Percentiles rank a stretch among this genome's conserved stretches.
Evolutionary conservation across 2,888 invertebrate species (phyloP).

Genomic region (Pristionchus entomophagus): DNA sequence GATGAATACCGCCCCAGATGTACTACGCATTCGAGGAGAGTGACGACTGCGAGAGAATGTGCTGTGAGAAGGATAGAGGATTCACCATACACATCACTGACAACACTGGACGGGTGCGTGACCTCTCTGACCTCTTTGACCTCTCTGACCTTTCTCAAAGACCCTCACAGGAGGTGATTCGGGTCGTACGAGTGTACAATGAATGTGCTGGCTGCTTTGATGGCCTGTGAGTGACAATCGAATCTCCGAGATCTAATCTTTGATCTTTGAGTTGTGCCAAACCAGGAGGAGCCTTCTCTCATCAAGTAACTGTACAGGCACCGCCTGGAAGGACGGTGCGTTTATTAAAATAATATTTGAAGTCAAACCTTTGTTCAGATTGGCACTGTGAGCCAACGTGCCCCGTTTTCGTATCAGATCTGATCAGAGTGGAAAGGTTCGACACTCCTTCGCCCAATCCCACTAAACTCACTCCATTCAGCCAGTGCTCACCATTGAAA

Average conservation of each 20-base stretch:
- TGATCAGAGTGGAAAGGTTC: not conserved
- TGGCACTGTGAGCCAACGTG: not conserved
- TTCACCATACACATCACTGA: slow-evolving; percentile 20
- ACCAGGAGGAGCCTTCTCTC: not conserved
- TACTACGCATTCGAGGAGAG: slow-evolving; percentile 76
- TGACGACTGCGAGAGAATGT: slow-evolving; percentile 73
- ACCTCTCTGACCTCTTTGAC: not conserved
- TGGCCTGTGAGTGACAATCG: slow-evolving; percentile 82
- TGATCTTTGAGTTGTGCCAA: not conserved
- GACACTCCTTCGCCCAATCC: not conserved
- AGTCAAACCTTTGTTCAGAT: not conserved
- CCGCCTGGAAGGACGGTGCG: not conserved
- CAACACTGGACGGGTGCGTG: not conserved
- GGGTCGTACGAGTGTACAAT: slow-evolving; percentile 86
- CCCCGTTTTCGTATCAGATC: not conserved
- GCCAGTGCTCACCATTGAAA: not conserved
- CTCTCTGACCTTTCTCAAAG: too few species aligned
- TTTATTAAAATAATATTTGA: not conserved
- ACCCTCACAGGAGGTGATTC: slow-evolving; percentile 84
- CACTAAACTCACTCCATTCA: not conserved
- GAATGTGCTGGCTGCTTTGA: slow-evolving; percentile 81
- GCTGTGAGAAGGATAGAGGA: not conserved
- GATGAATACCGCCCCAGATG: too few species aligned
- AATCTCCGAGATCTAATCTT: slow-evolving; percentile 75
- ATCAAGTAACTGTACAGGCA: not conserved